Conservation (phyloP, 1,140 invertebrate genomes). For the Pseudachorutes palmiensis region DNA sequence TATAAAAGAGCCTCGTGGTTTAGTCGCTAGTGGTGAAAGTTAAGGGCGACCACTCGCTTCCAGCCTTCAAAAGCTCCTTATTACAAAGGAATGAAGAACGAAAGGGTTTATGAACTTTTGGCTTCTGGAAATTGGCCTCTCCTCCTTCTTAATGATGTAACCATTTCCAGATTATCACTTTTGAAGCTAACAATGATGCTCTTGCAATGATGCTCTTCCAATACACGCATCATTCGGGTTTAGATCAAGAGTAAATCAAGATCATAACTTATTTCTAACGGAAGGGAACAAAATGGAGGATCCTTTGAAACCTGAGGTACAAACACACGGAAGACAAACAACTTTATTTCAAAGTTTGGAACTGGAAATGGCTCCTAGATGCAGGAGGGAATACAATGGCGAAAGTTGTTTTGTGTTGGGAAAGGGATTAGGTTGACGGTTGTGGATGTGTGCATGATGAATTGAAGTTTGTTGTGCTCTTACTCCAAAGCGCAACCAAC, state of each 20-base stretch:
- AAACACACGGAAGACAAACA: neutral
- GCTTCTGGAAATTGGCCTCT: neutral
- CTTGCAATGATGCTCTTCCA: neutral
- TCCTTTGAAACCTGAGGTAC: neutral
- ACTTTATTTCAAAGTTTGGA: neutral
- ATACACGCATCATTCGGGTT: neutral
- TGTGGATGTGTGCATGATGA: neutral
- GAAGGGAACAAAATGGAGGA: neutral
- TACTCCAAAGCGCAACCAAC: no score
- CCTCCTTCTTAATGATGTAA: neutral
- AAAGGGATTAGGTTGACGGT: neutral
- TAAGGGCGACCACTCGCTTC: neutral
- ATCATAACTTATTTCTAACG: neutral
- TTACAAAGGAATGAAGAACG: neutral
- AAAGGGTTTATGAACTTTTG: no score
- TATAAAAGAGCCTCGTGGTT: neutral
- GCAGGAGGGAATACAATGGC: neutral
- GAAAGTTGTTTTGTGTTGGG: neutral
- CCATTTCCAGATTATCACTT: neutral
- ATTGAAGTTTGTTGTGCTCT: no score
- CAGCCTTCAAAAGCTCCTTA: neutral
- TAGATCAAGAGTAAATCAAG: neutral
- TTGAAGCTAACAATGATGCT: neutral
- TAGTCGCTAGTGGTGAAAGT: neutral
- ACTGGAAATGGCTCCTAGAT: neutral